Percentiles rank a stretch among this genome's conserved stretches.
phyloP scores from a whole-genome alignment of 2,888 invertebrate genomes.

The Macrophya alboannulata region DNA sequence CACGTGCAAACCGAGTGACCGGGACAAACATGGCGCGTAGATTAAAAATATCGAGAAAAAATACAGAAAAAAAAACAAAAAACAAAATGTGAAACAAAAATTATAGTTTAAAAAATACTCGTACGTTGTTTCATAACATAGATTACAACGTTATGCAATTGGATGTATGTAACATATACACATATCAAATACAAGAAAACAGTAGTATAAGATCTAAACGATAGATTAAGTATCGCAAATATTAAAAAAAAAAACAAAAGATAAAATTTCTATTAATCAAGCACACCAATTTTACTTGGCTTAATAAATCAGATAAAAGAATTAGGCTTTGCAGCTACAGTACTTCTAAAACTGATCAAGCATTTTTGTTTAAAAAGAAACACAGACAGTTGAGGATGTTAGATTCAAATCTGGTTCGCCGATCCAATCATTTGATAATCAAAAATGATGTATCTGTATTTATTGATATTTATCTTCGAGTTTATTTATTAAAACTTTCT shows the following conservation, averaged over 20 bases:
- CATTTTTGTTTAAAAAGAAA: not conserved
- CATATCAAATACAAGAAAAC: not conserved
- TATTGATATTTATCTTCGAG: not conserved
- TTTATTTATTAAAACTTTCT: not conserved
- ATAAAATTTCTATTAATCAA: conserved; percentile 11
- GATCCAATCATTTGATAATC: not conserved
- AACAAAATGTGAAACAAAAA: not conserved
- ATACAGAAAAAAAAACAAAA: not conserved
- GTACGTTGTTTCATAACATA: not conserved
- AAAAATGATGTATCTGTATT: not conserved
- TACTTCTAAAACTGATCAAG: not conserved
- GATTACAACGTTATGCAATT: not conserved
- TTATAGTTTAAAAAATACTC: not conserved
- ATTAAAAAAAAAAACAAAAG: not conserved
- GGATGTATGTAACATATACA: too few species aligned
- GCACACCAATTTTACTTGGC: not conserved
- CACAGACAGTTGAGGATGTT: not conserved
- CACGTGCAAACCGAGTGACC: conserved; percentile 28
- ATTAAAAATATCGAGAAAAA: not conserved
- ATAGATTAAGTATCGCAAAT: not conserved
- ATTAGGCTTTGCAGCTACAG: not conserved
- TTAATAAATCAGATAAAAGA: conserved; percentile 9
- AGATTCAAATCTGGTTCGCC: not conserved
- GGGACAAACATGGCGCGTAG: not conserved
- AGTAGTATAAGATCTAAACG: not conserved